Evolutionary conservation across 2,797 vertebrate genomes (phyloP).

Genomic region (Anabas testudineus): DNA sequence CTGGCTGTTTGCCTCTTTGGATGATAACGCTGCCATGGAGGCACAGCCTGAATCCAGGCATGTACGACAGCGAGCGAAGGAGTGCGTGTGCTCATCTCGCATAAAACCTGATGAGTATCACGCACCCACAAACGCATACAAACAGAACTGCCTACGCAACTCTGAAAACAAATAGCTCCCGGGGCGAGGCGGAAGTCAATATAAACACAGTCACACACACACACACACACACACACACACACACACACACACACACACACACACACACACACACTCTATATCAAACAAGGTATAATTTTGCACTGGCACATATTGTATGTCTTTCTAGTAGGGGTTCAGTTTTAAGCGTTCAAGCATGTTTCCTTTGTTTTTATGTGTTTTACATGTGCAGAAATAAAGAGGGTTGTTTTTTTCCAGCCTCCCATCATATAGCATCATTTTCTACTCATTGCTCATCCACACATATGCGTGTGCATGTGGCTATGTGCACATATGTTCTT

Average conservation of each 20-base stretch:
- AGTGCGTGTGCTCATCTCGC: conserved; percentile 34
- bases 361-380: conserved; percentile 24
- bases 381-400: conserved; percentile 2
- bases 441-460: conserved; percentile 21
- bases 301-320: conserved; percentile 19
- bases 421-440: conserved; percentile 66
- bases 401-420: conserved; percentile 49
- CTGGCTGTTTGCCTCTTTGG: conserved; percentile 77
- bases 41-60: conserved; percentile 46
- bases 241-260: conserved; percentile 6
- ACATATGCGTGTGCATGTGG: conserved; percentile 16
- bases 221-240: no score
- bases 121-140: conserved; percentile 36
- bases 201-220: conserved; percentile 38
- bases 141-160: conserved; percentile 60
- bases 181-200: conserved; percentile 45
- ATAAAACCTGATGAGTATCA: conserved; percentile 49
- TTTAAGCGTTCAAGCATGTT: conserved; percentile 10
- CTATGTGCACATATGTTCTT: conserved; percentile 38
- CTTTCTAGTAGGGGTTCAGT: conserved; percentile 11
- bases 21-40: conserved; percentile 68
- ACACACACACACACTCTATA: conserved; percentile 8
- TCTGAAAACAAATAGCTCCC: conserved; percentile 72
- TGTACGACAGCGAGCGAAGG: conserved; percentile 43
- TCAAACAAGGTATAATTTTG: conserved; percentile 42